These are phyloP conservation scores for Meteorus cinctellus DNA, from an alignment of 2,888 invertebrate species.

Conservation along the genomic window DNA sequence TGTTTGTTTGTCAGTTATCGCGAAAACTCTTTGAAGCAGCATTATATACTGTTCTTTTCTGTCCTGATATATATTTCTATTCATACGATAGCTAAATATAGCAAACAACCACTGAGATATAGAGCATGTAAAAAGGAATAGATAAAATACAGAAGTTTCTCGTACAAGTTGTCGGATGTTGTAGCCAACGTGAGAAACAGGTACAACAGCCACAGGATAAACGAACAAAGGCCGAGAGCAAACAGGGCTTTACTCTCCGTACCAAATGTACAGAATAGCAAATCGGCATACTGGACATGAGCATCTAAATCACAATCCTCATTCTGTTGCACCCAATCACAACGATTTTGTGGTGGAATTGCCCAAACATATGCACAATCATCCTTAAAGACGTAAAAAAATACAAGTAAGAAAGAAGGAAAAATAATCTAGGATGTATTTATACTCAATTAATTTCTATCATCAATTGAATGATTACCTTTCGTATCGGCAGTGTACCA, in stretches of 20 bases:
- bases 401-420: background rate
- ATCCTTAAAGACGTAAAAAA: slow-evolving; percentile 56
- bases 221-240: slow-evolving; percentile 58
- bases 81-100: background rate
- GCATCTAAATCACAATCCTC: slow-evolving; percentile 64
- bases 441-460: background rate
- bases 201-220: slow-evolving; percentile 74
- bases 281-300: slow-evolving; percentile 67
- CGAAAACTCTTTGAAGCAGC: slow-evolving; percentile 5
- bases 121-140: background rate
- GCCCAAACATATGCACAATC: slow-evolving; percentile 71
- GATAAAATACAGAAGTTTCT: slow-evolving; percentile 56
- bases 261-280: slow-evolving; percentile 70
- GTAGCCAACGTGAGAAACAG: slow-evolving; percentile 76
- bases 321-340: slow-evolving; percentile 68
- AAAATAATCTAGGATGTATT: background rate
- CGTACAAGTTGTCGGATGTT: slow-evolving; percentile 77
- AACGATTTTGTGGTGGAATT: slow-evolving; percentile 63
- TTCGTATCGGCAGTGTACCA: slow-evolving; percentile 45
- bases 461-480: slow-evolving; percentile 38
- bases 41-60: background rate
- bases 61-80: background rate
- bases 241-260: slow-evolving; percentile 57
- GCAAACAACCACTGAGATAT: background rate
- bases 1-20: slow-evolving; percentile 31